phyloP scores from a whole-genome alignment of 1,140 invertebrate genomes.

The Pachyrhynchus sulphureomaculatus region DNA sequence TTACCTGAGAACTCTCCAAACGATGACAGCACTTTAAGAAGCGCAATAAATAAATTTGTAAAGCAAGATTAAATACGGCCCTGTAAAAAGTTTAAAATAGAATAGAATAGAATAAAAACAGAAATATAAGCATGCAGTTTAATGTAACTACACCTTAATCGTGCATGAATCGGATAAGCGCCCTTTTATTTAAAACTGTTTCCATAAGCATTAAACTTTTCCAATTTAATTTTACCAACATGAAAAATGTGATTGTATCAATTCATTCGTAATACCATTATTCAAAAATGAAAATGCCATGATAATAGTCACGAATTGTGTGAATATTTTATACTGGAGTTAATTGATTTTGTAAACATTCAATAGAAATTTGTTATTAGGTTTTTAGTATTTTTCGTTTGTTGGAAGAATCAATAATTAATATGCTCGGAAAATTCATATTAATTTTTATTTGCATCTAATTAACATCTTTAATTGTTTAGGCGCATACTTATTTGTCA shows the following conservation, averaged over 20 bases:
- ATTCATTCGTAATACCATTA: conserved; percentile 35
- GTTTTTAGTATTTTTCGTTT: neutral
- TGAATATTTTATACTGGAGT: conserved; percentile 32
- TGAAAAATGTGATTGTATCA: conserved; percentile 39
- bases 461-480: no score
- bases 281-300: conserved; percentile 39
- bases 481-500: no score
- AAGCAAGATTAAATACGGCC: no score
- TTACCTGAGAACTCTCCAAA: no score
- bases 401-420: no score
- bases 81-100: no score
- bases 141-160: conserved; percentile 14
- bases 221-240: conserved; percentile 34
- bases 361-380: conserved; percentile 1
- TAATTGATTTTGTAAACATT: conserved; percentile 36
- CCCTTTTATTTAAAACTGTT: conserved; percentile 34
- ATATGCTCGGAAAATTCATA: no score
- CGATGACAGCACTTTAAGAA: no score
- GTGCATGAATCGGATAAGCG: conserved; percentile 2
- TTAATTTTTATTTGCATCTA: no score
- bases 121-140: conserved; percentile 21
- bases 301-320: conserved; percentile 36
- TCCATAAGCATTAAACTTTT: conserved; percentile 37
- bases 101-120: no score
- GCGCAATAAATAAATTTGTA: no score